Conservation (phyloP, 2,888 invertebrate genomes). For the Patella pellucida region DNA sequence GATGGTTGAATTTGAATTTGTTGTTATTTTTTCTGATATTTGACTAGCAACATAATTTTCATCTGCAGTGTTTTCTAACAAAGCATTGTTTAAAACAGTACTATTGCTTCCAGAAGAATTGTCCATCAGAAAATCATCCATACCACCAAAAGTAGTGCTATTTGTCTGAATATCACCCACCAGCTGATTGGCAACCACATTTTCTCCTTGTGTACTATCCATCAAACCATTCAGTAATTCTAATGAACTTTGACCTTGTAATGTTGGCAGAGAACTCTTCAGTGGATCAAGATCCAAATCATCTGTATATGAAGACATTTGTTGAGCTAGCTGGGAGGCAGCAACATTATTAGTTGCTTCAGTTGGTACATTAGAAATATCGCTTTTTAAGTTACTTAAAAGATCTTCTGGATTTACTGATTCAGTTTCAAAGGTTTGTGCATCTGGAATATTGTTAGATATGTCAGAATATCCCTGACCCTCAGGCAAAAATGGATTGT, state of each 20-base stretch:
- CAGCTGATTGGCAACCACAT: background rate
- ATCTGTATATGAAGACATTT: background rate
- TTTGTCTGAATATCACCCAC: no score
- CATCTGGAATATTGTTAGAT: no score
- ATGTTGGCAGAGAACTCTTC: background rate
- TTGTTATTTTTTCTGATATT: constrained; percentile 13
- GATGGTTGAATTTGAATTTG: no score
- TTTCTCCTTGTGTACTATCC: background rate
- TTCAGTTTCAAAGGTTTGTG: no score
- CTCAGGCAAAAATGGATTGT: no score
- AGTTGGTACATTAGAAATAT: no score
- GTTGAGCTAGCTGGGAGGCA: constrained; percentile 17
- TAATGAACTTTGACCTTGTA: background rate
- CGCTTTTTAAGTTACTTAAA: background rate
- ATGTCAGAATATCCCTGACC: no score
- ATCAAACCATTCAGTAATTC: background rate
- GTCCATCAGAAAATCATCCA: no score
- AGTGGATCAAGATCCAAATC: background rate
- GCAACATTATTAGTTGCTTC: constrained; percentile 17
- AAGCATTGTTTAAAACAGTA: background rate
- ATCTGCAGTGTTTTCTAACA: background rate
- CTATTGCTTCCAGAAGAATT: no score
- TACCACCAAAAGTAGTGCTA: no score
- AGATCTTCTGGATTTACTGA: background rate
- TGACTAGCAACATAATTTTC: constrained; percentile 16